Percentiles rank a stretch among this genome's conserved stretches.
Conservation (phyloP, 2,888 invertebrate species). For the Dicycla oo region DNA sequence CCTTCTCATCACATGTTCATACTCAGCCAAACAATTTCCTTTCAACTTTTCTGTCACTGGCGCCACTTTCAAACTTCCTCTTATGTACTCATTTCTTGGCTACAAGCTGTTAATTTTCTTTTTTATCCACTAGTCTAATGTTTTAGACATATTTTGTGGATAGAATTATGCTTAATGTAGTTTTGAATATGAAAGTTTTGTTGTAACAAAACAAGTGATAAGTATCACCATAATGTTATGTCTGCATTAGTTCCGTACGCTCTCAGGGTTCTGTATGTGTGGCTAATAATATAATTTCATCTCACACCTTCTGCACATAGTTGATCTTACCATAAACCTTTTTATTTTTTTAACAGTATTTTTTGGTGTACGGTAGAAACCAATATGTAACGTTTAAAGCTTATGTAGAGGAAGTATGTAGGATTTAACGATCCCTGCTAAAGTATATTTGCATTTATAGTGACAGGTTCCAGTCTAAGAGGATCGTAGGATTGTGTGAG, state of each 20-base stretch:
- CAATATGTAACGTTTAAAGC: conserved; percentile 40
- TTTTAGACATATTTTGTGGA: background rate
- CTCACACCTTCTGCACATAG: background rate
- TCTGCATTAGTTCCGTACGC: background rate
- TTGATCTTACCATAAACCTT: background rate
- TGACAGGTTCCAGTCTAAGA: conserved; percentile 22
- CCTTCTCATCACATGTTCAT: no score
- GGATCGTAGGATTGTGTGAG: conserved; percentile 10
- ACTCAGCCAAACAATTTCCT: no score
- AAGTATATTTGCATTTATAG: conserved; percentile 47
- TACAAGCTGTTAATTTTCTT: no score
- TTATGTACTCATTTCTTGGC: no score
- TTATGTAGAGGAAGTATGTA: conserved; percentile 12
- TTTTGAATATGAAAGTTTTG: background rate
- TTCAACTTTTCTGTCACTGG: no score
- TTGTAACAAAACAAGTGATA: background rate
- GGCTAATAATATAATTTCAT: background rate
- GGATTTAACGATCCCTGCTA: conserved; percentile 38
- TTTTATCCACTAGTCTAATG: background rate
- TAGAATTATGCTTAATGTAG: background rate
- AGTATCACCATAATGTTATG: background rate
- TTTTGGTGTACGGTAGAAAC: conserved; percentile 7
- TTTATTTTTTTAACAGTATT: background rate
- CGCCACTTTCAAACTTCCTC: no score
- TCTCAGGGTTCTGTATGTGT: background rate